Base-by-base conservation (phyloP, 2,113 vertebrate species). In the Spilogale gracilis region DNA sequence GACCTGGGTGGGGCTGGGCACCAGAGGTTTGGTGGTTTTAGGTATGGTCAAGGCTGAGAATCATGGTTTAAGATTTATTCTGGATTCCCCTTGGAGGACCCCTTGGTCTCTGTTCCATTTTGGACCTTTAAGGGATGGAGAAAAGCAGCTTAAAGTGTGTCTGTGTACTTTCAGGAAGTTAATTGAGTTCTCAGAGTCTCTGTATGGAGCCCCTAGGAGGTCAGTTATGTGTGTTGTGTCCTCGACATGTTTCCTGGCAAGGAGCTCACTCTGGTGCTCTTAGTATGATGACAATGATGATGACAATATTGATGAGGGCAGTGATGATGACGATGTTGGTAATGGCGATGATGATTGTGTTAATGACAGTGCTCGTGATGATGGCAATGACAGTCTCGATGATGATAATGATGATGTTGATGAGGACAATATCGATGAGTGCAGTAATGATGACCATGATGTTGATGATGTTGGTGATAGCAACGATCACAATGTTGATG, bases 1-100 rank as follows among this genome's bases (percentile, higher is more conserved):
- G 21, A 43, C 1, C 38, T 20, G 14, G 1, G 8, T 60, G 6
- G 30, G 73, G 27, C 25, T 0, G 0, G 80, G 30, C 1, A 1
- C 7, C 32, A 21, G 61, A 73, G 30, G 13, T n/a, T 76, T 23
- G 21, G 6, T 52, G 23, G 10, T 84, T 80, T 14, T 17, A 0
- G 0, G 0, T 87, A 18, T 4, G 4, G 48, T 27, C 2, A 17
- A 5, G 32, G 48, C n/a, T 82, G 80, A 85, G 58, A 76, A 23
- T n/a, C 27, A 9, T 30, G 52, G 30, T 61, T 43, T 56, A 52
- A 50, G 32, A 52, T 14, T 1, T 12, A 23, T 63, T 71, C 45
- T 73, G 74, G 60, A 9, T 50, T 65, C 9, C 17, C 6, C 18
- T 32, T 48, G 45, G 78, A 43, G 52, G 67, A 32, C 38, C 25